Percentiles rank a stretch among this genome's conserved stretches.
These are phyloP conservation scores for Eclectus roratus DNA, from an alignment of 2,113 vertebrate genomes.

Conservation along the genomic window DNA sequence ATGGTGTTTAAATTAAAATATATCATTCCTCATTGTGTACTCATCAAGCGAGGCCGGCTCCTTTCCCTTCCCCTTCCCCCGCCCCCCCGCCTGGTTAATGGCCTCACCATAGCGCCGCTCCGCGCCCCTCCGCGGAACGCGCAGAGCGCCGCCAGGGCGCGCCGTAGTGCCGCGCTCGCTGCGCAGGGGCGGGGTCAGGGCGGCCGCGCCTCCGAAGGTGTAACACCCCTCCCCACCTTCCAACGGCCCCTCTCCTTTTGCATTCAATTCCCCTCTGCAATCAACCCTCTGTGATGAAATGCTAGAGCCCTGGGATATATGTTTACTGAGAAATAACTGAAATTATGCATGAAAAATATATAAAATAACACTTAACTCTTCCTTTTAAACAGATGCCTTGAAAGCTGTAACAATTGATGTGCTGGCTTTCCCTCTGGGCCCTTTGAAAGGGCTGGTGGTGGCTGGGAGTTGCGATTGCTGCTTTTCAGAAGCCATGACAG, in stretches of 20 bases:
- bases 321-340: conserved; percentile 48
- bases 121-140: not conserved
- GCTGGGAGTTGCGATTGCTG: conserved; percentile 13
- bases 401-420: conserved; percentile 57
- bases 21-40: conserved; percentile 90
- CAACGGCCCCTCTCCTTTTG: no score
- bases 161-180: not conserved
- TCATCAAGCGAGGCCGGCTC: conserved; percentile 79
- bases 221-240: not conserved
- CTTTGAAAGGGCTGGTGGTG: conserved; percentile 45
- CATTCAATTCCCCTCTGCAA: not conserved
- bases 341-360: conserved; percentile 44
- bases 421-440: conserved; percentile 60
- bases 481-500: conserved; percentile 53
- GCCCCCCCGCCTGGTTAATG: conserved; percentile 75
- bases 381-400: not conserved
- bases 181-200: not conserved
- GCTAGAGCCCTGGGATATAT: not conserved
- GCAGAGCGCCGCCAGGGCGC: not conserved
- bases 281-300: conserved; percentile 1
- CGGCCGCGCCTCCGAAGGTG: not conserved
- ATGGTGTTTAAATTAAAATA: conserved; percentile 96
- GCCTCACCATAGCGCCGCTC: conserved; percentile 62
- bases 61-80: not conserved
- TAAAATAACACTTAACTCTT: conserved; percentile 59